Evolutionary conservation across 2,888 invertebrate genomes (phyloP).

Genomic region (Cosmia trapezina): DNA sequence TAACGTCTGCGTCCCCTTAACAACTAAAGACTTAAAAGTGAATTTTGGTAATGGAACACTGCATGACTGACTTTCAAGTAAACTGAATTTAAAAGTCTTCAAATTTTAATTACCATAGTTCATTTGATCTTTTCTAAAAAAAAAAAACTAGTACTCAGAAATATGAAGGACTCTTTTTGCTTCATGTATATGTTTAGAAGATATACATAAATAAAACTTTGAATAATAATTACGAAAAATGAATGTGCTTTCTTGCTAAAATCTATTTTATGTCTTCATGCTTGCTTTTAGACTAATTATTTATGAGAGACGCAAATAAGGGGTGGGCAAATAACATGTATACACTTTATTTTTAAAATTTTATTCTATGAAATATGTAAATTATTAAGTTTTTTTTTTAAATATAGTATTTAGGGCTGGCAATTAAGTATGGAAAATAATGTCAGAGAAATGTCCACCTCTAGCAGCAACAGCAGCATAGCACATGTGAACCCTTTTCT

Average conservation of each 20-base stretch:
- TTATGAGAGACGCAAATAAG: not conserved
- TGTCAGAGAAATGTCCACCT: too few species aligned
- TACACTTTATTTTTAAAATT: too few species aligned
- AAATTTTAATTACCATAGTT: not conserved
- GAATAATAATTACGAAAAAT: not conserved
- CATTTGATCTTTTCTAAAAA: not conserved
- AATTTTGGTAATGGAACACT: constrained; percentile 8
- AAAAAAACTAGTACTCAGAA: not conserved
- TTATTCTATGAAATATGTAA: too few species aligned
- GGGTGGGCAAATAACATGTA: too few species aligned
- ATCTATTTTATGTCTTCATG: not conserved
- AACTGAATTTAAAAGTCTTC: not conserved
- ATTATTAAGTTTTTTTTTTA: too few species aligned
- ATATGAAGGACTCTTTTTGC: not conserved
- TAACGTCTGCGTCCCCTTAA: constrained; percentile 3
- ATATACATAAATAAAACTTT: not conserved
- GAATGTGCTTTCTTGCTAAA: not conserved
- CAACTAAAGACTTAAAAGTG: not conserved
- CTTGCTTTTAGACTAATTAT: not conserved
- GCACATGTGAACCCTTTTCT: too few species aligned
- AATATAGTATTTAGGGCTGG: too few species aligned
- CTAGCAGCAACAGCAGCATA: too few species aligned
- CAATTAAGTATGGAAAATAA: too few species aligned
- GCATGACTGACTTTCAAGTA: not conserved
- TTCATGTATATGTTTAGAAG: not conserved